Base-by-base conservation (phyloP, 1,140 invertebrate genomes). In the Drosophila lowei region DNA sequence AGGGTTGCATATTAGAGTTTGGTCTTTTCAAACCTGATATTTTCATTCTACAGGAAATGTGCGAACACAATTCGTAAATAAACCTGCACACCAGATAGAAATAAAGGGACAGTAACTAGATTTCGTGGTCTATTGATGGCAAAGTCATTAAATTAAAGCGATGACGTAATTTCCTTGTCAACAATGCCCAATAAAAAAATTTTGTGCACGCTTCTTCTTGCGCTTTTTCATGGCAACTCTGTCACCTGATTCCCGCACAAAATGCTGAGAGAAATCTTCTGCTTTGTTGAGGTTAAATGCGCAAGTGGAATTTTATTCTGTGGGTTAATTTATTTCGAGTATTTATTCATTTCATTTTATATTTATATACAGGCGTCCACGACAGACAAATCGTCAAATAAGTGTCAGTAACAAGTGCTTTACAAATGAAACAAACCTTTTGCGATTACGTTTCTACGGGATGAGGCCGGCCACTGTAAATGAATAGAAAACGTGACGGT, bases 1-100 rank as follows among this genome's bases (percentile, higher is more conserved):
- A 86, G 77, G 50, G 81, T 73, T 78, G 81, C 50, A 54, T 34
- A 28, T 25, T 25, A 5, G 5, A 25, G 5, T 25, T 25, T 25
- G 1, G 4, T 25, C 23, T 25, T 25, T 3, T 4, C 4, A 25
- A 5, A 25, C 0, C 23, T 59, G 55, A 58, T 61, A 76, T 65
- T 43, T 28, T 38, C 13, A 8, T 25, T 21, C 5, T 1, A 6
- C 0, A 6, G 25, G 21, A 38, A 64, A 61, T 43, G 42, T 21
- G 21, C 13, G 7, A 44, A 4, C 11, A 34, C 30, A 38, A 11
- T 13, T 38, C 11, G 3, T 13, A 38, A 38, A 38, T 13, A 3
- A 13, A 38, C 34, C 34, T 38, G 8, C 3, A 13, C 11, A 11
- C 11, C 11, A 13, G 34, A 4, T 13, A 38, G 30, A 9, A 9